These are phyloP conservation scores for Centropus bengalensis DNA, from an alignment of 2,113 vertebrate species.

Conservation along the genomic window DNA sequence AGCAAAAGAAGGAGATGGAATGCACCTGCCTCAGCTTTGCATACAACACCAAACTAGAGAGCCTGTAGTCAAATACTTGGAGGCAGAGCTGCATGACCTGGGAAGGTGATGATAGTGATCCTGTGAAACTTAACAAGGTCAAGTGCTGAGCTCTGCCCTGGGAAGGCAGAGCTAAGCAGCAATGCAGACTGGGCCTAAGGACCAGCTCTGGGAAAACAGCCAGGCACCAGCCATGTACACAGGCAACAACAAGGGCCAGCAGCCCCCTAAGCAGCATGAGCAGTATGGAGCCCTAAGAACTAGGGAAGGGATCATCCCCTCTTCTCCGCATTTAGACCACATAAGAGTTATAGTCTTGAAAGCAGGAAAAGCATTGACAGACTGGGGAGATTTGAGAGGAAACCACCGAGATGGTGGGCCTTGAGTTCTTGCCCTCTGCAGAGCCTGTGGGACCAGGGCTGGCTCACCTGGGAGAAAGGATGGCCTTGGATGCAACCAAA, in stretches of 20 bases:
- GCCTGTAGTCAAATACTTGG: background rate
- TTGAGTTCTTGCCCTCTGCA: background rate
- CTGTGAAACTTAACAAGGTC: background rate
- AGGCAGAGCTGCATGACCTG: background rate
- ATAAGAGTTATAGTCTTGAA: background rate
- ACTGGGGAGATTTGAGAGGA: background rate
- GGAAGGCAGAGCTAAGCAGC: background rate
- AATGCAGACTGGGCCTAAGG: background rate
- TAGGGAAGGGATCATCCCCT: background rate
- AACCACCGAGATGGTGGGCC: no score
- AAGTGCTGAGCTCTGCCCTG: background rate
- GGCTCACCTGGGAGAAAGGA: background rate
- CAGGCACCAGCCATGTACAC: background rate
- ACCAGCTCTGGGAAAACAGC: background rate
- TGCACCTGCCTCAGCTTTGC: background rate
- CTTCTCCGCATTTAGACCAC: background rate
- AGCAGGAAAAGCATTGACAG: background rate
- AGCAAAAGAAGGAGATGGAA: background rate
- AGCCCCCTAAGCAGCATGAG: background rate
- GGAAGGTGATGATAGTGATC: background rate
- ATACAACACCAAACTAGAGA: accelerated
- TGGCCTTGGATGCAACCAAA: background rate
- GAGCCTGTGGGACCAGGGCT: background rate
- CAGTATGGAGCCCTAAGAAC: background rate
- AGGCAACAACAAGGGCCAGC: background rate